A percentile compares a stretch with the other conserved stretches of the same genome.
These are phyloP conservation scores for Linnaemya vulpina DNA, from an alignment of 2,888 invertebrate species.

Conservation along the genomic window DNA sequence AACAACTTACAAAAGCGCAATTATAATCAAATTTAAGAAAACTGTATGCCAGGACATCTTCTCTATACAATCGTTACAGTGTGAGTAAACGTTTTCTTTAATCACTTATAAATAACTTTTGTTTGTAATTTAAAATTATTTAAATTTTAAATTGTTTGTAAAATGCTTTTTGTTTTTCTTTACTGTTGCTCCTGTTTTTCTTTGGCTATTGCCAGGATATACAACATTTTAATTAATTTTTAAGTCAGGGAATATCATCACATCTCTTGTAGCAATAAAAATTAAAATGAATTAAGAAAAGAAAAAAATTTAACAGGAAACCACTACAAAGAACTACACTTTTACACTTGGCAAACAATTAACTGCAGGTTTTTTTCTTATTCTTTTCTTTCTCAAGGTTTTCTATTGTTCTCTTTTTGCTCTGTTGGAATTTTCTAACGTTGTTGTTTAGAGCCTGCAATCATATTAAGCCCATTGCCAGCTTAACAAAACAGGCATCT, in stretches of 20 bases:
- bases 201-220: background rate
- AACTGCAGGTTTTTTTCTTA: conserved; percentile 44
- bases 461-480: background rate
- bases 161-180: background rate
- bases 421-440: conserved; percentile 8
- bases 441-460: conserved; percentile 21
- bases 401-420: background rate
- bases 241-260: conserved; percentile 25
- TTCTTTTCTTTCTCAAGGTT: background rate
- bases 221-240: conserved; percentile 67
- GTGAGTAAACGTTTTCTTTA: conserved; percentile 4
- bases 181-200: background rate
- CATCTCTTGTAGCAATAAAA: conserved; percentile 44
- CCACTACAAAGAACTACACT: conserved; percentile 14
- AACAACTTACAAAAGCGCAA: conserved; percentile 6
- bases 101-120: conserved; percentile 1
- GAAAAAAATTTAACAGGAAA: conserved; percentile 31
- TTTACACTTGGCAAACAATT: conserved; percentile 65
- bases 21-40: conserved; percentile 10
- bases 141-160: background rate
- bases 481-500: background rate
- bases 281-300: conserved; percentile 53
- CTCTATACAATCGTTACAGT: conserved; percentile 30
- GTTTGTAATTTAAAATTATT: conserved; percentile 8
- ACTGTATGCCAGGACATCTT: conserved; percentile 30